Percentiles rank a stretch among this genome's conserved stretches.
phyloP scores from a whole-genome alignment of 2,888 invertebrate species.

The Nematopogon swammerdamellus region DNA sequence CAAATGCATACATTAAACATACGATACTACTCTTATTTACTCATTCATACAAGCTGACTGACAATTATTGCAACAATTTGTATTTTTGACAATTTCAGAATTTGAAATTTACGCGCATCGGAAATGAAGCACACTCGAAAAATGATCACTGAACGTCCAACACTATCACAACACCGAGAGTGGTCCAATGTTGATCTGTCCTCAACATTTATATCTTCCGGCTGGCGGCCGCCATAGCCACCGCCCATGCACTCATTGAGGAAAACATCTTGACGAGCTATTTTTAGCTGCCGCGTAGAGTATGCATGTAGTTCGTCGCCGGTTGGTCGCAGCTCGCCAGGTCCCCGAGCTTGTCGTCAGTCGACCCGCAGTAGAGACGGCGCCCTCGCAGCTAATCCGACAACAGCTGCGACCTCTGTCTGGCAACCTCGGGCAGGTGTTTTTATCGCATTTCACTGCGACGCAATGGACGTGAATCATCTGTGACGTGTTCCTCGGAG shows the following conservation, averaged over 20 bases:
- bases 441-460: background rate
- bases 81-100: no score
- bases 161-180: background rate
- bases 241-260: no score
- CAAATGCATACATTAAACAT: conserved; percentile 4
- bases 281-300: background rate
- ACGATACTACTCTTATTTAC: no score
- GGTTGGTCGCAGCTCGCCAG: background rate
- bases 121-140: background rate
- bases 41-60: no score
- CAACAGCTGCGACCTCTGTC: no score
- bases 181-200: background rate
- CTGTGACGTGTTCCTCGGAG: background rate
- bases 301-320: background rate
- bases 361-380: no score
- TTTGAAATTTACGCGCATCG: no score
- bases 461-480: background rate
- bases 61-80: no score
- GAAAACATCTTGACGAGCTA: background rate
- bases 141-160: background rate
- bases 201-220: background rate
- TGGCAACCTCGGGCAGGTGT: no score
- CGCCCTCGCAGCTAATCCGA: no score
- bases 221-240: no score
- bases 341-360: no score